Evolutionary conservation across 2,113 vertebrate species (phyloP).

Genomic region (sheep (Ovis aries)): DNA sequence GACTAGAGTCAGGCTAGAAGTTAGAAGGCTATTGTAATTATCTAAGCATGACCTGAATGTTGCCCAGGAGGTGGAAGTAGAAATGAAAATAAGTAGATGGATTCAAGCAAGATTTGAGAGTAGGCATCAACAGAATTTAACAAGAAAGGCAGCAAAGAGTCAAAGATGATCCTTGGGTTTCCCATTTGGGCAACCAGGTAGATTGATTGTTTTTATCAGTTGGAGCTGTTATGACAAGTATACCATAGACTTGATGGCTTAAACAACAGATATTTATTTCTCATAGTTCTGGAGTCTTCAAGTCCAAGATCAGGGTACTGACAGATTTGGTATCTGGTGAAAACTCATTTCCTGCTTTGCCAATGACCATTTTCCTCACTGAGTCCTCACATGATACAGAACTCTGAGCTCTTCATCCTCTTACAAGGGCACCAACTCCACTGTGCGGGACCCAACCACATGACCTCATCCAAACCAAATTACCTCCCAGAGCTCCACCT

Average conservation of each 20-base stretch:
- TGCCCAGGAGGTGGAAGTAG: neutral
- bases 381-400: neutral
- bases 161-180: neutral
- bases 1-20: neutral
- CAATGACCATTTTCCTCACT: neutral
- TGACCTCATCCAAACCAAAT: neutral
- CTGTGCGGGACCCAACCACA: neutral
- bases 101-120: neutral
- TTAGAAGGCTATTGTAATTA: neutral
- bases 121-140: neutral
- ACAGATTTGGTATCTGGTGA: neutral
- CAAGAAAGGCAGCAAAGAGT: neutral
- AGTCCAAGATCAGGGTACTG: neutral
- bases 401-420: neutral
- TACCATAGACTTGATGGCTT: neutral
- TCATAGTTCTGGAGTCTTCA: neutral
- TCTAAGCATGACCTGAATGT: neutral
- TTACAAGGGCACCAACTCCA: neutral
- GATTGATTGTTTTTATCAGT: neutral
- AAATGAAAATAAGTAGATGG: neutral
- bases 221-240: neutral
- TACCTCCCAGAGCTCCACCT: neutral
- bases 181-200: neutral
- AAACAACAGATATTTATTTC: neutral
- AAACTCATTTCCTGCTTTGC: neutral